Evolutionary conservation across 2,888 invertebrate genomes (phyloP).

Genomic region (Caenorhabditis imperialis): DNA sequence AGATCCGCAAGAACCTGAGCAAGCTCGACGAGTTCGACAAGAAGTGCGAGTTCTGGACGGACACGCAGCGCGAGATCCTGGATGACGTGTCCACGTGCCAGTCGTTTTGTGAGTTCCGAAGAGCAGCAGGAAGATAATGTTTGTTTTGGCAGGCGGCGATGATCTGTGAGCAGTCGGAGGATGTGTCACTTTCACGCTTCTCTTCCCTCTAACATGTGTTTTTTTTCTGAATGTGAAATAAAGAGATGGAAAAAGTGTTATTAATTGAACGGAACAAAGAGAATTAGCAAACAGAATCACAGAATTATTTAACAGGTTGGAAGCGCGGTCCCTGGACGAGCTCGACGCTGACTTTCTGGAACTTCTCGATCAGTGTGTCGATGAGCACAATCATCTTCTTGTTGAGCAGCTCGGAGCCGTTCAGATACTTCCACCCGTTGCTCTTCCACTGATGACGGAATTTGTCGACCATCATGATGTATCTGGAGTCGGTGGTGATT

Average conservation of each 20-base stretch:
- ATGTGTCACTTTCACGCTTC: too few relatives aligned
- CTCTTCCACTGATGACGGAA: slow-evolving; percentile 1
- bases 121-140: too few relatives aligned
- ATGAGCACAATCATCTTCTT: not conserved
- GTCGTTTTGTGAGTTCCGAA: slow-evolving; percentile 37
- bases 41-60: not conserved
- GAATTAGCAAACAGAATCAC: not conserved
- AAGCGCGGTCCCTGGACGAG: not conserved
- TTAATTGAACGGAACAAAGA: not conserved
- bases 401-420: slow-evolving; percentile 8
- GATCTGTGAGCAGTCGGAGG: too few relatives aligned
- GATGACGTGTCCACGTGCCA: slow-evolving; percentile 37
- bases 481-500: slow-evolving; percentile 10
- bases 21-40: not conserved
- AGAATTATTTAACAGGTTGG: not conserved
- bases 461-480: not conserved
- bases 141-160: too few relatives aligned
- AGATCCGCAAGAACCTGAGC: too few relatives aligned
- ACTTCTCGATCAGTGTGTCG: not conserved
- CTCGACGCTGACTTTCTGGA: not conserved
- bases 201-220: too few relatives aligned
- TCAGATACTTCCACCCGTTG: not conserved
- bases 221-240: too few relatives aligned
- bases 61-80: slow-evolving; percentile 2
- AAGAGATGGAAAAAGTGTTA: too few relatives aligned